A percentile compares a stretch with the other conserved stretches of the same genome.
These are phyloP conservation scores for Lepus townsendii DNA, from an alignment of 2,797 vertebrate species.

Conservation along the genomic window DNA sequence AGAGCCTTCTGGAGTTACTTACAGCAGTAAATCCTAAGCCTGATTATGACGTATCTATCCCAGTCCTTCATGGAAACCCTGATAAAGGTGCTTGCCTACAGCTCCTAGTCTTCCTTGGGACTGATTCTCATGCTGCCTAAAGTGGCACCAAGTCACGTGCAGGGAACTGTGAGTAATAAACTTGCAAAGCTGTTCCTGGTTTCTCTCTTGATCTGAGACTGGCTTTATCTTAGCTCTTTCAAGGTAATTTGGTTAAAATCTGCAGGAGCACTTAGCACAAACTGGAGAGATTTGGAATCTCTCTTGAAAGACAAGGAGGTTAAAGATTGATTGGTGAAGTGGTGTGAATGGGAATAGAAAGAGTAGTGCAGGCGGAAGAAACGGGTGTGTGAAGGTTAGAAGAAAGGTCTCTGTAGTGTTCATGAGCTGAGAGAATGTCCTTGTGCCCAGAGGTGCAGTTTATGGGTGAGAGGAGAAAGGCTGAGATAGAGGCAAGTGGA, in stretches of 20 bases:
- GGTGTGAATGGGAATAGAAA: neutral
- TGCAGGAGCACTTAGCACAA: neutral
- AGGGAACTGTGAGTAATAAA: neutral
- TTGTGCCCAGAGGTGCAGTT: fast-evolving
- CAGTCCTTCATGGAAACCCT: neutral
- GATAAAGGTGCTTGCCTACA: fast-evolving
- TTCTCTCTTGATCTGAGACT: neutral
- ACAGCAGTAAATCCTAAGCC: too few species aligned
- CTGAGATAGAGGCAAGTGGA: fast-evolving
- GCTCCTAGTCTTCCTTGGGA: neutral
- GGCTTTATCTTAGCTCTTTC: neutral
- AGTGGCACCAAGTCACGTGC: fast-evolving
- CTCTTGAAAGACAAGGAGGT: neutral
- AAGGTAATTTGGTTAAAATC: neutral
- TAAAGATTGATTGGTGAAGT: too few species aligned
- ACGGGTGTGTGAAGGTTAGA: fast-evolving
- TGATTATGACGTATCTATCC: neutral
- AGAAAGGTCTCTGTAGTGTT: neutral
- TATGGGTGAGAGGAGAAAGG: fast-evolving
- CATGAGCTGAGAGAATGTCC: neutral
- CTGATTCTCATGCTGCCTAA: neutral
- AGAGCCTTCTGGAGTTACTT: too few species aligned
- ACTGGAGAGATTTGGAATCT: neutral
- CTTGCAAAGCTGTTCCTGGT: neutral
- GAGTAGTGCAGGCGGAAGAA: neutral